Percentiles rank a stretch among this genome's conserved stretches.
These are phyloP conservation scores for Pseudochirops cupreus DNA, from an alignment of 2,797 vertebrate species.

Conservation along the genomic window DNA sequence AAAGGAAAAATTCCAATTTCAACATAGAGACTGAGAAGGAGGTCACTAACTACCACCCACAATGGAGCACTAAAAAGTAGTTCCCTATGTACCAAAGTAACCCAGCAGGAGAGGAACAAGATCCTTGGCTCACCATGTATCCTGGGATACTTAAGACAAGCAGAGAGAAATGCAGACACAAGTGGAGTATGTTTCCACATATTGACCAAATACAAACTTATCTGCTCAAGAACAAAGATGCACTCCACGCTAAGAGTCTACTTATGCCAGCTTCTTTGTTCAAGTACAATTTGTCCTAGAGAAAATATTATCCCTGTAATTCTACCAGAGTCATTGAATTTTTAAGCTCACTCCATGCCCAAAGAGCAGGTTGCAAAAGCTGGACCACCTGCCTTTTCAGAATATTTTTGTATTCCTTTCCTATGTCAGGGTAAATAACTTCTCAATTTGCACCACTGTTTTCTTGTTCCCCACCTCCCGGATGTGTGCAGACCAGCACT, in stretches of 20 bases:
- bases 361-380: conserved; percentile 27
- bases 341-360: not conserved
- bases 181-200: conserved; percentile 30
- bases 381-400: conserved; percentile 47
- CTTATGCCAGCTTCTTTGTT: conserved; percentile 23
- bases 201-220: conserved; percentile 43
- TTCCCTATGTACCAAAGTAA: conserved; percentile 39
- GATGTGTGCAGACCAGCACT: not conserved
- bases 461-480: conserved; percentile 54
- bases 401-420: conserved; percentile 49
- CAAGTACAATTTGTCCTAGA: conserved; percentile 49
- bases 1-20: conserved; percentile 35
- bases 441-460: conserved; percentile 46
- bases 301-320: conserved; percentile 65
- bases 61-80: conserved; percentile 9
- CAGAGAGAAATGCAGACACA: conserved; percentile 56
- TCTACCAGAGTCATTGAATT: conserved; percentile 16
- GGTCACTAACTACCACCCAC: not conserved
- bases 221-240: conserved; percentile 55
- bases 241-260: conserved; percentile 5
- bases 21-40: conserved; percentile 6
- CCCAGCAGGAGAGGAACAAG: conserved; percentile 50
- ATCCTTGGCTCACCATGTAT: not conserved
- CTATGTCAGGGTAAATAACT: conserved; percentile 33
- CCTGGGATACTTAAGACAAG: not conserved